Evolutionary conservation across 1,140 invertebrate genomes (phyloP), one percentile per base, ranked within the genome.

Genomic region (Octopus sinensis): DNA sequence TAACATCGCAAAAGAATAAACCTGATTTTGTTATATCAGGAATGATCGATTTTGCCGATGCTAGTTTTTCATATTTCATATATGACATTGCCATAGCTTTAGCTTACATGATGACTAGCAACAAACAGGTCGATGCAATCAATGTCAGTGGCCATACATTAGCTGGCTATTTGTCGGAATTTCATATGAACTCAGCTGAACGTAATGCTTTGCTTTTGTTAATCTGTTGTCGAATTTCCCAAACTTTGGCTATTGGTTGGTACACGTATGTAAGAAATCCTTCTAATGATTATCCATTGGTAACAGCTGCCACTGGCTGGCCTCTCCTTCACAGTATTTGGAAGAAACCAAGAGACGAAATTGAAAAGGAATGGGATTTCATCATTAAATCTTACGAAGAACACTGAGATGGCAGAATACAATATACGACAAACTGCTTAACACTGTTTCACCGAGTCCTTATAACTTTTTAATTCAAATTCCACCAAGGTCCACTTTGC

Each of bases 1-100:
- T 23, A 5, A 71, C 68, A 71, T 71, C 68, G 30, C 13, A 13
- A 71, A 76, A 76, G 5, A 73, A 54, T n/a, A 85, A 53, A 52
- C 10, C 43, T n/a, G 77, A 85, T 43, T 86, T 88, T 84, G 83
- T 87, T 53, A 82, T 91, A 13, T 80, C 90, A 43, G 94, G 93
- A 0, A 90, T 97, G 53, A 93, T 98, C 10, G 96, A 98, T 91
- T 96, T 96, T 88, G 94, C 94, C 0, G 96, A 97, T 89, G 92
- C 93, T 2, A 94, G 95, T 68, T 90, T 92, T 79, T 93, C 93
- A 0, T 95, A 93, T 86, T 92, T 93, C 54, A 88, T 97, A 30
- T 97, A 96, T 89, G 96, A 98, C 86, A 85, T 97, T 62, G 95
- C 95, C n/a, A 94, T 97, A 79, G 88, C 93, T 4, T 93, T 96